Evolutionary conservation across 2,888 invertebrate species (phyloP).

Genomic region (Trissoscelio sp.): DNA sequence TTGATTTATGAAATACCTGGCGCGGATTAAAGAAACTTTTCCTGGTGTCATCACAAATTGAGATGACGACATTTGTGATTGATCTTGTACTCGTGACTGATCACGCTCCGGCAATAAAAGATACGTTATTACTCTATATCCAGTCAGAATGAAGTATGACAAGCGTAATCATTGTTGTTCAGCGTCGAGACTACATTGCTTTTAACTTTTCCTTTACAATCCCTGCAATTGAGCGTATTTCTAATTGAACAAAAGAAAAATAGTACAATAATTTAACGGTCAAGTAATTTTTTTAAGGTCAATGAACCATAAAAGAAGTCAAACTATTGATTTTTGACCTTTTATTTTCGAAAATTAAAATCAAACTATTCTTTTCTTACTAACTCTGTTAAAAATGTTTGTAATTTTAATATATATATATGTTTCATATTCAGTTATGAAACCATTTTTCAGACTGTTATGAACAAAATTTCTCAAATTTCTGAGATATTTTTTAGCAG

Average conservation of each 20-base stretch:
- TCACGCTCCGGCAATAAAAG: slow-evolving; percentile 55
- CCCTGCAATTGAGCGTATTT: slow-evolving; percentile 31
- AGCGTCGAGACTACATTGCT: slow-evolving; percentile 7
- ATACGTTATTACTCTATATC: slow-evolving; percentile 46
- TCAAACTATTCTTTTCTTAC: too few relatives aligned
- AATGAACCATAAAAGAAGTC: too few relatives aligned
- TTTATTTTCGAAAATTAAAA: too few relatives aligned
- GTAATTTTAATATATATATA: too few relatives aligned
- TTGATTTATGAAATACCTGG: slow-evolving; percentile 47
- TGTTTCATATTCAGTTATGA: too few relatives aligned
- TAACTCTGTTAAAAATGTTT: too few relatives aligned
- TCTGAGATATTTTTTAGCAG: too few relatives aligned
- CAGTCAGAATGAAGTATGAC: slow-evolving; percentile 55
- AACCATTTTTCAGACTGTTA: too few relatives aligned
- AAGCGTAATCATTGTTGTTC: slow-evolving; percentile 54
- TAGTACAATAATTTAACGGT: slow-evolving; percentile 13
- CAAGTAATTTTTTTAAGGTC: too few relatives aligned
- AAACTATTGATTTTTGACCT: too few relatives aligned
- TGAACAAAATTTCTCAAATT: too few relatives aligned
- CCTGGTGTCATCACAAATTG: slow-evolving; percentile 47
- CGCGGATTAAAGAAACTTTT: slow-evolving; percentile 41
- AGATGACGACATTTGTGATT: slow-evolving; percentile 56
- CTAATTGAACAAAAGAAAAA: slow-evolving; percentile 24
- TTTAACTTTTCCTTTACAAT: slow-evolving; percentile 32
- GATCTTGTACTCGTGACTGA: slow-evolving; percentile 57